Base-by-base conservation (phyloP, 1,140 invertebrate species). In the Hormaphis cornu region DNA sequence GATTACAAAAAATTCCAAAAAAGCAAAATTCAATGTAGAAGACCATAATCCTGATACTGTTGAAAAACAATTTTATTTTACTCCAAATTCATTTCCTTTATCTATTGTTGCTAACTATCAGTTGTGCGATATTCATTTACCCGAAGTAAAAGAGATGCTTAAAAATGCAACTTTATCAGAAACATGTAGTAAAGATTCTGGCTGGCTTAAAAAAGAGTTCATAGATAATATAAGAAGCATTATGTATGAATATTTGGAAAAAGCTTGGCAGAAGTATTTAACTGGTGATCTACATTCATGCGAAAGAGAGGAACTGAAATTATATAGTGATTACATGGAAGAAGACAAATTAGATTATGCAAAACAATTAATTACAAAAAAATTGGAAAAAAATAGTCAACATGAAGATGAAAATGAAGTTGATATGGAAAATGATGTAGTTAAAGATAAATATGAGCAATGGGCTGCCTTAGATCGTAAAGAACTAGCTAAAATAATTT, bases 1-100 rank as follows among this genome's bases (percentile, higher is more conserved):
- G 3, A 66, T 66, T 30, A 28, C 44, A 10, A 30, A 42, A 26
- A 66, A 66, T 50, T 44, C 61, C 6, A 66, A 66, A 30, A 50
- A 35, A 10, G 28, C 30, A 1, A 66, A 66, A 24, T 50, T 66
- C 26, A 46, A 66, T 1, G 50, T 35, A 7, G 40, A 66, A 66
- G 42, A 66, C 24, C 50, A 50, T 48, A 48, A 66, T 33, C 61
- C 61, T 16, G 50, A 33, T 66, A 33, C 44, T 35, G 18, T 44
- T 22, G 61, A 66, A 66, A 66, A 66, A 66, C 61, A 66, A n/a
- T 66, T 66, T 50, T 66, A 66, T 66, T 66, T 66, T 48, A 20
- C 61, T 33, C 61, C 61, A 22, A 66, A 66, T 66, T 66, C 61
- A 22, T 48, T 66, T 48, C 61, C 61, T 22, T 50, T 66, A 50